A percentile compares a stretch with the other conserved stretches of the same genome.
Conservation (phyloP, 1,140 invertebrate genomes). For the Drosophila littoralis region DNA sequence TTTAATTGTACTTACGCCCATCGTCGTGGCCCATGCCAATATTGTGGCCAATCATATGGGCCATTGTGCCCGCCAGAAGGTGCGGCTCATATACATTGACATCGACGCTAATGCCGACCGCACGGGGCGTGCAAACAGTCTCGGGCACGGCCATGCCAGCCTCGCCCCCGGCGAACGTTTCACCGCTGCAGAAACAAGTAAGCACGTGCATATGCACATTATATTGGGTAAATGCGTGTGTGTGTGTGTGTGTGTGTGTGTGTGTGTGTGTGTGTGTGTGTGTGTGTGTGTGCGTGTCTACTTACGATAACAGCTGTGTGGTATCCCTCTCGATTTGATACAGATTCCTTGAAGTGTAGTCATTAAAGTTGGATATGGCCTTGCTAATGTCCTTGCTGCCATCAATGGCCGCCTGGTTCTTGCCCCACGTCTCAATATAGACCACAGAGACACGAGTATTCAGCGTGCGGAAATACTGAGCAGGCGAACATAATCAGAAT, state of each 20-base stretch:
- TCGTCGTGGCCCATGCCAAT: slow-evolving; percentile 98
- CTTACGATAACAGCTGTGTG: slow-evolving; percentile 96
- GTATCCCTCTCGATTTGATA: slow-evolving; percentile 94
- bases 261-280: not conserved
- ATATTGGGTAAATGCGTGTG: not conserved
- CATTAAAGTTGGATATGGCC: slow-evolving; percentile 94
- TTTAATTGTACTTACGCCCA: slow-evolving; percentile 87
- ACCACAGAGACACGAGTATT: slow-evolving; percentile 97
- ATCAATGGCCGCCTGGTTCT: slow-evolving; percentile 92
- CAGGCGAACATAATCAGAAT: not conserved
- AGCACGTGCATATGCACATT: slow-evolving; percentile 14
- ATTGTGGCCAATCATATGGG: slow-evolving; percentile 98
- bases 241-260: not conserved
- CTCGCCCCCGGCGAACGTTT: slow-evolving; percentile 92
- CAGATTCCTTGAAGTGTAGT: slow-evolving; percentile 93
- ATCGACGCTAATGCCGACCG: slow-evolving; percentile 96
- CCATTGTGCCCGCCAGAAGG: slow-evolving; percentile 95
- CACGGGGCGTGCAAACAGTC: slow-evolving; percentile 95
- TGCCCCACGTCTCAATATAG: slow-evolving; percentile 98
- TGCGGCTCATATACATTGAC: slow-evolving; percentile 97
- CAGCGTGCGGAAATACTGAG: slow-evolving; percentile 95
- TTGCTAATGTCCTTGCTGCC: slow-evolving; percentile 93
- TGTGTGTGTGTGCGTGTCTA: slow-evolving; percentile 34
- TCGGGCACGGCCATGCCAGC: slow-evolving; percentile 96
- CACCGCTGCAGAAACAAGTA: slow-evolving; percentile 87